These are phyloP conservation scores for Neoaliturus tenellus DNA, from an alignment of 2,888 invertebrate species.

Conservation along the genomic window DNA sequence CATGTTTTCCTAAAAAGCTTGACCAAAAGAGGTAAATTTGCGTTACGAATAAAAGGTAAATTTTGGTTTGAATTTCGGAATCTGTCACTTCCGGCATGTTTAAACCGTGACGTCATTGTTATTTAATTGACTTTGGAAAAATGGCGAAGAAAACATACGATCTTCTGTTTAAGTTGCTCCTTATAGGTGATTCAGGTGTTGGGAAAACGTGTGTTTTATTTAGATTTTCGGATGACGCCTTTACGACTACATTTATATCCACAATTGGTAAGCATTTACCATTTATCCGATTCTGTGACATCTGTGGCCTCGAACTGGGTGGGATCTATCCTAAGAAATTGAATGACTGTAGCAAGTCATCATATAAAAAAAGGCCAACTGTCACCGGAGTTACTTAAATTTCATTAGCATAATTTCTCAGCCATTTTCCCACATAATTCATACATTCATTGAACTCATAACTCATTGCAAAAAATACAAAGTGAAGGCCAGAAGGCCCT, in stretches of 20 bases:
- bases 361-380: no score
- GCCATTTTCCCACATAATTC: no score
- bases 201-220: slow-evolving; percentile 97
- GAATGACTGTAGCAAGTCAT: slow-evolving; percentile 10
- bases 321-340: slow-evolving; percentile 28
- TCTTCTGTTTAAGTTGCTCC: slow-evolving; percentile 92
- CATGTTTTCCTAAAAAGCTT: no score
- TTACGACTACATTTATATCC: slow-evolving; percentile 96
- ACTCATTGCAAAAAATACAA: no score
- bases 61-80: not conserved
- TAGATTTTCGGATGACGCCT: slow-evolving; percentile 96
- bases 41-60: not conserved
- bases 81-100: slow-evolving; percentile 40
- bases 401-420: no score
- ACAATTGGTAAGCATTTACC: slow-evolving; percentile 88
- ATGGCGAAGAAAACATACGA: slow-evolving; percentile 98
- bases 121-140: slow-evolving; percentile 69
- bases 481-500: no score
- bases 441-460: no score
- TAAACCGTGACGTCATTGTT: slow-evolving; percentile 60
- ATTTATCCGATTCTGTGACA: not conserved
- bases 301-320: not conserved
- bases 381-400: no score
- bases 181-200: slow-evolving; percentile 96
- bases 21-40: no score